phyloP scores from a whole-genome alignment of 2,888 invertebrate species.

The Drosophila macrospina region DNA sequence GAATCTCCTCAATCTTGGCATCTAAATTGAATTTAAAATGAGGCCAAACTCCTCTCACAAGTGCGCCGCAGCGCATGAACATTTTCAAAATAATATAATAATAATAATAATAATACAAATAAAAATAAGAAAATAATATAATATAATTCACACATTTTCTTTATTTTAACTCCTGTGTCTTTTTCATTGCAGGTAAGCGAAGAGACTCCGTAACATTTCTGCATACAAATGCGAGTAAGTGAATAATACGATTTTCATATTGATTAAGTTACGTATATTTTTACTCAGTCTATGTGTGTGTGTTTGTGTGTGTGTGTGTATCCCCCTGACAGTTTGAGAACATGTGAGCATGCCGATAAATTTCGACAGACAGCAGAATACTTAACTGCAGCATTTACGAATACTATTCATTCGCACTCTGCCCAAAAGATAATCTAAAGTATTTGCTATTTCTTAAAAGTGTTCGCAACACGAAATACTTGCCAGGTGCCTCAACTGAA shows the following conservation, averaged over 20 bases:
- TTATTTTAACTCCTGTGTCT: slow-evolving; percentile 22
- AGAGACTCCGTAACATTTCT: slow-evolving; percentile 31
- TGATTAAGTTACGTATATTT: slow-evolving; percentile 67
- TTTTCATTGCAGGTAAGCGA: slow-evolving; percentile 67
- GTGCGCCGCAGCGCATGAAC: neutral
- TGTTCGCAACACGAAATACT: neutral
- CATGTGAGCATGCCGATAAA: slow-evolving; percentile 37
- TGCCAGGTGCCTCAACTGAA: neutral
- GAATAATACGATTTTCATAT: slow-evolving; percentile 73
- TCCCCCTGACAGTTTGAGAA: neutral
- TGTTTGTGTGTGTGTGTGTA: neutral
- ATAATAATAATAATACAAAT: neutral
- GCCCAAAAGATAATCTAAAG: neutral
- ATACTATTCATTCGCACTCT: no score
- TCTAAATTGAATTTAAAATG: slow-evolving; percentile 74
- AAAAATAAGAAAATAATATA: slow-evolving; percentile 22
- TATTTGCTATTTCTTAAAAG: slow-evolving; percentile 2
- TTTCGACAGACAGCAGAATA: slow-evolving; percentile 31
- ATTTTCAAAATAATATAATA: neutral
- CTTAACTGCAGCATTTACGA: slow-evolving; percentile 2
- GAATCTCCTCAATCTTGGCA: slow-evolving; percentile 55
- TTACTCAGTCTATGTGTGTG: neutral
- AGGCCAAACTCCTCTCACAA: slow-evolving; percentile 28
- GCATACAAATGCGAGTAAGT: slow-evolving; percentile 56
- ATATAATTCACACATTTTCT: slow-evolving; percentile 31